Base-by-base conservation (phyloP, 2,113 vertebrate genomes). In the Melanocharis versteri region DNA sequence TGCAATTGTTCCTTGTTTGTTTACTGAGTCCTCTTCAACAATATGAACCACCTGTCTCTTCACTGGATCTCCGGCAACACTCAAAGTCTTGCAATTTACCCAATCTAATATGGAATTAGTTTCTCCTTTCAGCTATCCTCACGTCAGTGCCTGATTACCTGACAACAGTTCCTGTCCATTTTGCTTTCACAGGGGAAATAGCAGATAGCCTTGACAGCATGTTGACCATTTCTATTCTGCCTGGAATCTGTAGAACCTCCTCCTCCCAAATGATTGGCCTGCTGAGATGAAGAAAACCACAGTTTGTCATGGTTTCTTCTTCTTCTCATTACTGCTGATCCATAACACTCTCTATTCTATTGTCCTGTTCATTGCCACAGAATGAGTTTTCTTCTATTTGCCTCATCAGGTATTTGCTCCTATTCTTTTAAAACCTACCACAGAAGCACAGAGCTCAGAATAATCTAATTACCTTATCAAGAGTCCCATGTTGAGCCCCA, bases 391-490 rank as follows among this genome's bases (percentile, higher is more conserved):
- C 37, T 73, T 91, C 50, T 81, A 5, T 82, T 78, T 86, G 14
- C 9, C 26, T 86, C 12, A 48, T 39, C 12, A 78, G 14, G 16
- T 76, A 50, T 83, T 85, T 91, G 4, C 17, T 73, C 31, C 39
- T 73, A 15, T 72, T 70, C 45, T 89, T 87, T 65, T 75, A 78
- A 82, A 87, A 89, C 26, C 37, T 45, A 12, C 18, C 7, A 70
- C 4, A 54, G 60, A 94, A 87, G 24, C 24, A 65, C 58, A 70
- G 35, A 91, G 40, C 60, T 90, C 86, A 78, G 69, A 87, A 95
- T 87, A 78, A 94, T 90, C 81, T 78, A 73, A 87, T 84, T 87
- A 87, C 70, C 20, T 60, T 91, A 78, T 62, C 85, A 89, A 48
- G 65, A 11, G 15, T n/a, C 30, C n/a, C 54, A 73, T 77, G 20